Conservation (phyloP, 2,888 invertebrate genomes). For the Tenodera sinensis region DNA sequence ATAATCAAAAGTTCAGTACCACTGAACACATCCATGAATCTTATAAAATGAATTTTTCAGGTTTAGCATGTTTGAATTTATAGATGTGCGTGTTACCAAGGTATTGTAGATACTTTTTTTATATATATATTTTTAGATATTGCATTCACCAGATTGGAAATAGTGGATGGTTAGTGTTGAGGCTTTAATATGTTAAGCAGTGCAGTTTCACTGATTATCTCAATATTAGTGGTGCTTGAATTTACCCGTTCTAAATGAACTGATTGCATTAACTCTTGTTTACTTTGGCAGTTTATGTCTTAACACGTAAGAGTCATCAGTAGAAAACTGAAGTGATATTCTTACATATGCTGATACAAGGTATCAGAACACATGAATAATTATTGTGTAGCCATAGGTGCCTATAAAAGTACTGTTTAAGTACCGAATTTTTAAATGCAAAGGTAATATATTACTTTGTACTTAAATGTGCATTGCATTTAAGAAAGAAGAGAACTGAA, state of each 20-base stretch:
- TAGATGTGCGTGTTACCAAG: no score
- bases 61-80: no score
- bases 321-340: not conserved
- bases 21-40: no score
- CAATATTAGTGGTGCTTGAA: no score
- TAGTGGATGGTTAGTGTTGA: not conserved
- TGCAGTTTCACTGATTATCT: not conserved
- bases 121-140: not conserved
- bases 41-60: no score
- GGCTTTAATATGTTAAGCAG: not conserved
- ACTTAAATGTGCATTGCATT: constrained; percentile 12
- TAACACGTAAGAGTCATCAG: not conserved
- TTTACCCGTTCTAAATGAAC: not conserved
- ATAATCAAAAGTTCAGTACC: no score
- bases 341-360: not conserved
- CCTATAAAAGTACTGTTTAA: constrained; percentile 19
- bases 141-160: not conserved
- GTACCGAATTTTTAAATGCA: constrained; percentile 8
- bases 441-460: constrained; percentile 8
- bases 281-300: not conserved
- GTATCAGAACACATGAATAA: not conserved
- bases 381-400: constrained; percentile 27
- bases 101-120: no score
- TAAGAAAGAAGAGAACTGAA: not conserved
- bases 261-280: not conserved